Evolutionary conservation across 2,797 vertebrate genomes (phyloP), one percentile per base, ranked within the genome.

Genomic region (Sciurus vulgaris): DNA sequence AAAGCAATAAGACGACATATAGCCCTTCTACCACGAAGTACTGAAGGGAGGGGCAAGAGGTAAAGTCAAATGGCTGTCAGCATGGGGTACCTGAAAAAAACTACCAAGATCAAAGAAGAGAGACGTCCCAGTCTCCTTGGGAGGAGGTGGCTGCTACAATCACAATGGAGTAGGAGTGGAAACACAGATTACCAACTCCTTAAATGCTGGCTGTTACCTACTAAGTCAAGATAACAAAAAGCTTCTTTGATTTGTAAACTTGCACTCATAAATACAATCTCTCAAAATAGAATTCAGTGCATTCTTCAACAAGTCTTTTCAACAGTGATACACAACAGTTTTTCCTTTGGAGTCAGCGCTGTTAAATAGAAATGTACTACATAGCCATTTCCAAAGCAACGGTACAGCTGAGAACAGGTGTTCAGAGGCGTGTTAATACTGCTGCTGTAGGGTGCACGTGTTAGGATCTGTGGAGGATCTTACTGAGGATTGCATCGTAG

Each of bases 401-500:
- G 26, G 86, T 61, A 69, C 1, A 17, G 95, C 88, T 86, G 94
- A 77, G 97, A 76, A 54, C 17, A 76, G 67, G 65, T 74, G 20
- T 28, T 93, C 88, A 65, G 69, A 94, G 96, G 69, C 18, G 18
- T 89, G 86, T 14, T 92, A 74, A 93, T 30, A 91, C 83, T 24
- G 1, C 92, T 2, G 78, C 85, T 3, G 63, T 0, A 35, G 69
- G 85, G 74, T 56, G 33, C 0, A 93, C n/a, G 51, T 12, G 83
- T 97, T 97, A 98, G 2, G 89, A 11, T 33, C 94, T 96, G 94
- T 86, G 87, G 35, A 88, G 98, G 49, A 99, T 97, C 91, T 99
- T 99, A 94, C 98, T 98, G 65, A 99, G 99, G 96, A 99, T 97
- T n/a, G 98, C 99, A 78, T 99, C 99, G 44, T 99, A 99, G 98